Evolutionary conservation across 2,888 invertebrate species (phyloP), one percentile per base, ranked within the genome.

Genomic region (Galerucella nymphaeae): DNA sequence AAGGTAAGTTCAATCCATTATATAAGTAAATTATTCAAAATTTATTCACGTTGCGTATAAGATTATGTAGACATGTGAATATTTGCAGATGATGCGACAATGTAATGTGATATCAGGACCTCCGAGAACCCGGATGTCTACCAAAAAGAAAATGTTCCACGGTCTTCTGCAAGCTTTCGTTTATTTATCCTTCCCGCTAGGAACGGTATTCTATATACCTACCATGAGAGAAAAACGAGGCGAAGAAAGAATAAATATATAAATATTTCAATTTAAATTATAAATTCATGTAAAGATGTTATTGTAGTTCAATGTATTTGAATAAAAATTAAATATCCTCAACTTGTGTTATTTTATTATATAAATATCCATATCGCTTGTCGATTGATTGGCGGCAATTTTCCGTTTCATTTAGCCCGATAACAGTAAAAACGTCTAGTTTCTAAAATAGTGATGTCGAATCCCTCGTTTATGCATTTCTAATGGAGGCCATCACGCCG

Each of bases 391-490:
- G 80, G 77, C 70, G 76, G 67, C 78, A 81, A 82, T 82, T 82
- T 82, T 80, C 79, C 80, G 77, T 61, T 76, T 81, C 81, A 81
- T 82, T 81, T 80, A 70, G 70, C 74, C 70, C 82, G 77, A 82
- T 81, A 82, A 80, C 81, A 79, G 80, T 81, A 82, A 81, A 82
- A 81, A 80, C 80, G 82, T 81, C 81, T 70, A 63, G 58, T 64
- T 74, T 75, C 77, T 78, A 77, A 83, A 82, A 83, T 83, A 84
- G 80, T 80, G 80, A 67, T 81, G 78, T 80, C 80, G 79, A 82
- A 83, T 82, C 80, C 81, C 83, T 83, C 84, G 84, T 85, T 85
- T 85, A 84, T 85, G 85, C 85, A 85, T 85, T 84, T 83, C 85
- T 86, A 86, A 86, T 86, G 86, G 85, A 80, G 76, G 65, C 84